Base-by-base conservation (phyloP, 2,113 vertebrate genomes). In the Gymnobelideus leadbeateri region DNA sequence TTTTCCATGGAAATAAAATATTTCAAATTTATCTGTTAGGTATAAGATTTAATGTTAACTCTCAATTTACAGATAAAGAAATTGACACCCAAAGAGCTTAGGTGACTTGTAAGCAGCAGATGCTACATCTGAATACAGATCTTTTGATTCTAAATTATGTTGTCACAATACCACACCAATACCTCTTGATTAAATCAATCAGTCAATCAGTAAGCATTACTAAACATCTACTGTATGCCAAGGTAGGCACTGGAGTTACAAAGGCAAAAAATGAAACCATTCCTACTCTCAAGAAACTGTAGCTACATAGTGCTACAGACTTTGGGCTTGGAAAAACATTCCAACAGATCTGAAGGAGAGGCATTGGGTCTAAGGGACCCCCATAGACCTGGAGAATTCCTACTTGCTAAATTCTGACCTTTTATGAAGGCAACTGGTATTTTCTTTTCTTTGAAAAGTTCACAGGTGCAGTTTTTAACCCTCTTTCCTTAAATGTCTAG, bases 361-460 rank as follows among this genome's bases (percentile, higher is more conserved):
- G 19, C n/a, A 43, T 43, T 84, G 68, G 5, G 37, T n/a, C n/a
- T 84, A 43, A 43, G n/a, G 90, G 91, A 52, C 57, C 51, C 4
- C 90, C 19, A 6, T 9, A 1, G 1, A 55, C 7, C 52, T n/a
- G 14, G 51, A 94, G 95, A 68, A 28, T 19, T 52, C 77, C 92
- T 19, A 2, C 6, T n/a, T 49, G 52, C 94, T 52, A 89, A 89
- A 92, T 94, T 91, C 8, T 50, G 90, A 93, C 37, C n/a, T n/a
- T 57, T 96, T 93, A 91, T 90, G 93, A 53, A 90, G 92, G 47
- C 46, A n/a, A 91, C 46, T 55, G n/a, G 23, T 61, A 46, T 37
- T 0, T 19, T 53, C 23, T 4, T 91, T 91, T 51, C 52, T 89
- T 50, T 91, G 28, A 51, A 51, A 92, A 24, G 24, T 93, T 96